These are phyloP conservation scores for Litoditis marina DNA, from an alignment of 2,888 invertebrate species.

Conservation along the genomic window DNA sequence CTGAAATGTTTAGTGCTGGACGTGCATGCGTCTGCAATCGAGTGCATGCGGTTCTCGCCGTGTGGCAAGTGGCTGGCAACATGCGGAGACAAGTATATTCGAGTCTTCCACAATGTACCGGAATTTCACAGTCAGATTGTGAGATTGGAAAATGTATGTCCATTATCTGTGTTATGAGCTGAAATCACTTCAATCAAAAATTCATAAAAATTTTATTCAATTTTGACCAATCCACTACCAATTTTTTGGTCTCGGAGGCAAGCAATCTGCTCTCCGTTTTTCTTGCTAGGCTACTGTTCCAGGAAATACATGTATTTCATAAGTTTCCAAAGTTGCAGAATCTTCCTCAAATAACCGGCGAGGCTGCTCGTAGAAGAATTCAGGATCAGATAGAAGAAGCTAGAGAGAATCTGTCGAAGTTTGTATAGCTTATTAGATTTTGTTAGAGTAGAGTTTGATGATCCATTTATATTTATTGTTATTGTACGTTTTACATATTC, in stretches of 20 bases:
- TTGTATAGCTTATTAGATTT: no score
- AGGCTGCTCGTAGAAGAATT: slow-evolving; percentile 27
- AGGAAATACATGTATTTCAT: no score
- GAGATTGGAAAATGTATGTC: slow-evolving; percentile 12
- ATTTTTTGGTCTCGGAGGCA: no score
- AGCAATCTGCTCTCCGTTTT: no score
- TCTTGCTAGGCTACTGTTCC: no score
- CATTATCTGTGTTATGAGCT: no score
- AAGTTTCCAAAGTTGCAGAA: slow-evolving; percentile 9
- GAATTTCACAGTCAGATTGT: slow-evolving; percentile 59
- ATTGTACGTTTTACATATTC: no score
- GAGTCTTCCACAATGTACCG: slow-evolving; percentile 78
- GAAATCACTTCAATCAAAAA: no score
- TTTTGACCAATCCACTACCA: no score
- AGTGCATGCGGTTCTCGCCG: slow-evolving; percentile 74
- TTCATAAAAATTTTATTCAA: no score
- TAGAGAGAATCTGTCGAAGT: slow-evolving; percentile 13
- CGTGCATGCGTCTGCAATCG: slow-evolving; percentile 70
- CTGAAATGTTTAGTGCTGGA: slow-evolving; percentile 67
- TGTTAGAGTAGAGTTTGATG: no score
- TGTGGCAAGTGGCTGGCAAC: slow-evolving; percentile 70
- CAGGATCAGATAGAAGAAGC: slow-evolving; percentile 31
- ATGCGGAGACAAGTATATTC: slow-evolving; percentile 64
- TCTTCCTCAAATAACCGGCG: slow-evolving; percentile 25
- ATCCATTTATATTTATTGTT: no score